Percentiles rank a stretch among this genome's conserved stretches.
Conservation (phyloP, 1,140 invertebrate genomes). For the Hirudo medicinalis region DNA sequence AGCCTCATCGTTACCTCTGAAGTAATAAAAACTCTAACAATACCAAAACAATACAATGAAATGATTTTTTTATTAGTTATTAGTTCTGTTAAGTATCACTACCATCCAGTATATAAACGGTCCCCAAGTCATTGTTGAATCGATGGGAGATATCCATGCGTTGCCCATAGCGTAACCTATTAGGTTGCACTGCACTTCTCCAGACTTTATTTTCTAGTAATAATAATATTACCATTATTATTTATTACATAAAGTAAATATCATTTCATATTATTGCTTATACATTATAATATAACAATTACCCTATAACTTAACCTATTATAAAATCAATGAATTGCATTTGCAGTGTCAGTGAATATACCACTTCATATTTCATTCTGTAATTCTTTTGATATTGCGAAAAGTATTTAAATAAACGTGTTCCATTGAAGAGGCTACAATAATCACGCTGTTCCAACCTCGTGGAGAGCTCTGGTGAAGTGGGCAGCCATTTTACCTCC, state of each 20-base stretch:
- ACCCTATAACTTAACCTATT: too few species aligned
- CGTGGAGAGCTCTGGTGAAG: constrained; percentile 49
- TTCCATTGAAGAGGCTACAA: not conserved
- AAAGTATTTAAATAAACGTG: not conserved
- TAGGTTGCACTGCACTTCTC: constrained; percentile 56
- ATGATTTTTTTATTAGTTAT: too few species aligned
- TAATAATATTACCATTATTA: not conserved
- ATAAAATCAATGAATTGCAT: too few species aligned
- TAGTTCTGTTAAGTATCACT: constrained; percentile 34
- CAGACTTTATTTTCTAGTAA: constrained; percentile 50
- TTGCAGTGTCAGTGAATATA: too few species aligned
- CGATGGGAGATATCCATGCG: constrained; percentile 70
- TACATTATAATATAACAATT: not conserved
- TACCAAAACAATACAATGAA: too few species aligned
- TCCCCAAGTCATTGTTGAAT: constrained; percentile 64
- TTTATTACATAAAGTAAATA: too few species aligned
- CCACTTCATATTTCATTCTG: too few species aligned
- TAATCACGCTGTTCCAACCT: constrained; percentile 41
- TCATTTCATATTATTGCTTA: not conserved
- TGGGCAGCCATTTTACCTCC: constrained; percentile 77
- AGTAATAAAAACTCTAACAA: not conserved
- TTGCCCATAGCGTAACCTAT: constrained; percentile 66
- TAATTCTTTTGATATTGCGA: too few species aligned
- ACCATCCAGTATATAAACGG: constrained; percentile 57
- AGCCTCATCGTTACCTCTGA: too few species aligned